Conservation (phyloP, 2,113 vertebrate genomes). For the Xyrauchen texanus region DNA sequence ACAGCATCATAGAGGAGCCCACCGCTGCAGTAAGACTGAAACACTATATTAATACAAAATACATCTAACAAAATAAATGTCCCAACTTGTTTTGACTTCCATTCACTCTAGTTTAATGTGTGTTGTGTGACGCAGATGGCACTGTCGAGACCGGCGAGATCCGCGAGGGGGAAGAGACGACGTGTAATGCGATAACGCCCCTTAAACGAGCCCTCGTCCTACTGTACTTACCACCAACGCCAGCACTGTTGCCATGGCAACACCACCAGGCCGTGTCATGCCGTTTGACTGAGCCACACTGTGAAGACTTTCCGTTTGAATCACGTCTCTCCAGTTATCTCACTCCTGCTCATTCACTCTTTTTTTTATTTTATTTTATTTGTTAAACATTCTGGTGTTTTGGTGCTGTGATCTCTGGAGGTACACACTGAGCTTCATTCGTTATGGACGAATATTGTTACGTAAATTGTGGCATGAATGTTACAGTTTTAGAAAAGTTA, state of each 20-base stretch:
- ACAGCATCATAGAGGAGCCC: conserved; percentile 52
- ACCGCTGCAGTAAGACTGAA: conserved; percentile 38
- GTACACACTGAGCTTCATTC: neutral
- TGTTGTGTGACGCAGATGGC: conserved; percentile 60
- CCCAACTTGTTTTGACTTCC: too few relatives aligned
- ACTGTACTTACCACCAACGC: conserved; percentile 47
- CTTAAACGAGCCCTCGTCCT: neutral
- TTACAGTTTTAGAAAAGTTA: too few relatives aligned
- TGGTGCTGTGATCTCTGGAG: neutral
- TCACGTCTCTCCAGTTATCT: conserved; percentile 17
- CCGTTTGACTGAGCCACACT: conserved; percentile 54
- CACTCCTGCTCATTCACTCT: neutral
- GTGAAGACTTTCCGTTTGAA: conserved; percentile 40
- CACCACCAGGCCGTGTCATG: conserved; percentile 7
- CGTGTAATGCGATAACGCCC: conserved; percentile 70
- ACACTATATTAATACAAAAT: neutral
- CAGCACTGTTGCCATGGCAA: conserved; percentile 54
- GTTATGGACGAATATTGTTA: neutral
- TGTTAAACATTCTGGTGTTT: neutral
- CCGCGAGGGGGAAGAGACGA: conserved; percentile 73
- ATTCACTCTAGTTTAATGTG: neutral
- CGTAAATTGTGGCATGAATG: neutral
- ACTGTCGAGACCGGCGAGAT: conserved; percentile 71
- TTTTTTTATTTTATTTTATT: neutral
- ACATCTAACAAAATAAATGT: too few relatives aligned